Base-by-base conservation (phyloP, 2,888 invertebrate species). In the Stenotaenia linearis region DNA sequence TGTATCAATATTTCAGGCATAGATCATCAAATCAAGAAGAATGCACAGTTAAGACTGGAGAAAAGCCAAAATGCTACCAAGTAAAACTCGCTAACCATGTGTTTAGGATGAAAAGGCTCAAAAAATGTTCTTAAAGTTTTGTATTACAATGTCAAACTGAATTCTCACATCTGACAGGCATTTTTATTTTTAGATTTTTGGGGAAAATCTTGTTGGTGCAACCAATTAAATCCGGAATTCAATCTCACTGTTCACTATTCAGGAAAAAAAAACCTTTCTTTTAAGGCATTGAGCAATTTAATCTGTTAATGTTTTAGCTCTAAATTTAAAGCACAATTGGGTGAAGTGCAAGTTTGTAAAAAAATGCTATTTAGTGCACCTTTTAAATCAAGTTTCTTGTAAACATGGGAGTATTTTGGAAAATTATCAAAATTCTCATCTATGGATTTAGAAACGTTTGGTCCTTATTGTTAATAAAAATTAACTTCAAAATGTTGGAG, bases 311-410 rank as follows among this genome's bases (percentile, higher is more conserved):
- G 23, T 61, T 69, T 4, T n/a, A 69, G 28, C 28, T 69, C 69
- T 69, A 69, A 69, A 69, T 69, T 69, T 69, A 69, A 69, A 69
- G 28, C 50, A 69, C 25, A 69, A 69, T 69, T 69, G 69, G 28
- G 28, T 25, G 18, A 50, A 4, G 50, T 1, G 50, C 18, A 50
- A 40, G 15, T 40, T 15, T 40, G 15, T 6, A 15, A 50, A 50
- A 50, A 50, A 50, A 18, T 50, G 7, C 40, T 15, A 18, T 50
- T n/a, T n/a, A 50, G 18, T n/a, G 4, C 50, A 18, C 50, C 7
- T 50, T 50, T 0, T n/a, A n/a, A 18, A 50, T 50, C 18, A 50
- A 50, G 6, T 50, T 50, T 50, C 18, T n/a, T 15, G 15, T 5
- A 18, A n/a, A n/a, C n/a, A n/a, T n/a, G n/a, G n/a, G n/a, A n/a